Evolutionary conservation across 2,888 invertebrate species (phyloP).

Genomic region (Drosophila koepferae): DNA sequence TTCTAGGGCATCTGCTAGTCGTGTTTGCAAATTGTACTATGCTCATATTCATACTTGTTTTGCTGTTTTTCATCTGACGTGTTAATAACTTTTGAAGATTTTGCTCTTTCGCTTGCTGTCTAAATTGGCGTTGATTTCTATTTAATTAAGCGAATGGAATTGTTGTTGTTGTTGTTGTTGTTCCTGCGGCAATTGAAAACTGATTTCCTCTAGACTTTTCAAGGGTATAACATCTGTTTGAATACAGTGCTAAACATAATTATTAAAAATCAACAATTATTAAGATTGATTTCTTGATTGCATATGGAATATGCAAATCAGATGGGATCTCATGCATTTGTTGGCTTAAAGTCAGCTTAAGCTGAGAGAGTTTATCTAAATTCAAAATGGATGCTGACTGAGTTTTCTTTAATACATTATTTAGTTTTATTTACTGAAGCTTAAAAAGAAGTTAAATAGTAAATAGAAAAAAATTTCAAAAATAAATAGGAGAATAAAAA

Average conservation of each 20-base stretch:
- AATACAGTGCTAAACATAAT: slow-evolving; percentile 16
- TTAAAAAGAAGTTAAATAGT: not conserved
- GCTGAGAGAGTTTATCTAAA: not conserved
- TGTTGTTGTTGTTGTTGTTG: slow-evolving; percentile 13
- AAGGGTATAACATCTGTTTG: slow-evolving; percentile 21
- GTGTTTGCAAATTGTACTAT: not conserved
- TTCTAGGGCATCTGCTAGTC: not conserved
- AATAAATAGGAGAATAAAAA: not conserved
- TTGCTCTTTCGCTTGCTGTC: slow-evolving; percentile 49
- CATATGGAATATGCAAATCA: not conserved
- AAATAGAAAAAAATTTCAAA: not conserved
- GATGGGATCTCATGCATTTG: not conserved
- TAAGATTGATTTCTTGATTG: not conserved
- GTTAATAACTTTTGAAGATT: slow-evolving; percentile 72
- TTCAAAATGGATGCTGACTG: not conserved
- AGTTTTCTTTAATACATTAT: not conserved
- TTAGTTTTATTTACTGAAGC: not conserved
- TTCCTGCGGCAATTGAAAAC: slow-evolving; percentile 3
- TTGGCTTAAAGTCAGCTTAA: not conserved
- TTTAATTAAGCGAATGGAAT: slow-evolving; percentile 66
- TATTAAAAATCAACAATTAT: not conserved
- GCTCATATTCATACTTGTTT: slow-evolving; percentile 23
- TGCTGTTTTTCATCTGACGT: slow-evolving; percentile 42
- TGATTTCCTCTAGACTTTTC: slow-evolving; percentile 33
- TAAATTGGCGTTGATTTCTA: slow-evolving; percentile 78